Conservation (phyloP, 2,888 invertebrate species). For the Bombylius major region DNA sequence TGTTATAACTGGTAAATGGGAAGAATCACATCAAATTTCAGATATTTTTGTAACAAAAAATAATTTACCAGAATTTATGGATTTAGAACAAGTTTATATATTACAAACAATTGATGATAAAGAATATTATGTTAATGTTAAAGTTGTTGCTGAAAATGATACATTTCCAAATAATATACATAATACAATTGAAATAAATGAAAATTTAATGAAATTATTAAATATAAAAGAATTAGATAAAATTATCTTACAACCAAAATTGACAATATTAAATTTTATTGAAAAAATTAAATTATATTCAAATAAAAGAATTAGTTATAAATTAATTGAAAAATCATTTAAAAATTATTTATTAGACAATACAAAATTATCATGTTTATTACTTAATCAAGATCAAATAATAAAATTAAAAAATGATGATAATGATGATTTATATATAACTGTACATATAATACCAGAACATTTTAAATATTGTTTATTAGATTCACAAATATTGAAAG, state of each 20-base stretch:
- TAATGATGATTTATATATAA: conserved; percentile 28
- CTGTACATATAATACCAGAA: conserved; percentile 32
- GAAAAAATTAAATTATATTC: conserved; percentile 35
- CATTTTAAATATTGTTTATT: conserved; percentile 34
- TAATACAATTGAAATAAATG: conserved; percentile 32
- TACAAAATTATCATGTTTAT: conserved; percentile 25
- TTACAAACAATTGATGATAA: conserved; percentile 21
- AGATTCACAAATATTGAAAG: conserved; percentile 34
- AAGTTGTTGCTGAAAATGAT: conserved; percentile 21
- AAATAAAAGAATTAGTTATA: conserved; percentile 30
- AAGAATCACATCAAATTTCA: conserved; percentile 26
- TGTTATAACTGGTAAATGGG: conserved; percentile 30
- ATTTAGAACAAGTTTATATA: conserved; percentile 28
- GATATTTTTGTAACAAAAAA: conserved; percentile 31
- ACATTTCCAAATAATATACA: conserved; percentile 28
- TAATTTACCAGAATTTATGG: conserved; percentile 33
- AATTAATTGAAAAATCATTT: conserved; percentile 34
- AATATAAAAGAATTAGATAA: conserved; percentile 30
- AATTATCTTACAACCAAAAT: conserved; percentile 29
- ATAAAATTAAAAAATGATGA: conserved; percentile 20
- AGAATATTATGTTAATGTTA: conserved; percentile 20
- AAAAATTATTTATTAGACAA: conserved; percentile 32
- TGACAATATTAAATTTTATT: conserved; percentile 31
- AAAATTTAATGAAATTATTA: conserved; percentile 31
- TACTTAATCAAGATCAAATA: conserved; percentile 35